These are phyloP conservation scores for Cistogaster globosa DNA, from an alignment of 2,888 invertebrate genomes.

Conservation along the genomic window DNA sequence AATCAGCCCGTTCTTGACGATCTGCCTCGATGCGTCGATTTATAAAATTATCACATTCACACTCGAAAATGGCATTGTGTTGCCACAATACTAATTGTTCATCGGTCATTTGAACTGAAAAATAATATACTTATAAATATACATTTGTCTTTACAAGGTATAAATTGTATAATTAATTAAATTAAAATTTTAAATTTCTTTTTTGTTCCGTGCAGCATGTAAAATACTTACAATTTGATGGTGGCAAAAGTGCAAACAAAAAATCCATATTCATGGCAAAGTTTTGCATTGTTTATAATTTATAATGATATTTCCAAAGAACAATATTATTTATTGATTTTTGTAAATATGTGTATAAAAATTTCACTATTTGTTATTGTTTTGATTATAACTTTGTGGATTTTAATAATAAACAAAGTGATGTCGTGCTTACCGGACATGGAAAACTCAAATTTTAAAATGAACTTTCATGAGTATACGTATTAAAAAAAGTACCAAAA, in stretches of 20 bases:
- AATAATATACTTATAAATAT: neutral
- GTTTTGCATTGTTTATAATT: constrained; percentile 52
- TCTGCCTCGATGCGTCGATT: constrained; percentile 74
- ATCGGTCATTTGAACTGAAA: constrained; percentile 75
- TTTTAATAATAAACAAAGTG: constrained; percentile 29
- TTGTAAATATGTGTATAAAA: constrained; percentile 30
- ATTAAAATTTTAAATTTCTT: neutral
- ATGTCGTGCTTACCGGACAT: neutral
- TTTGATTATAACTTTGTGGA: constrained; percentile 1
- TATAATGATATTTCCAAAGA: constrained; percentile 1
- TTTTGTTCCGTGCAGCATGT: neutral
- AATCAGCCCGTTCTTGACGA: constrained; percentile 58
- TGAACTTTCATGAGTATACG: neutral
- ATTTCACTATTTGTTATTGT: constrained; percentile 50
- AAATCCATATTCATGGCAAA: constrained; percentile 73
- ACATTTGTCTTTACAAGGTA: neutral
- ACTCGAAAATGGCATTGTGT: constrained; percentile 74
- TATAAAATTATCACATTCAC: constrained; percentile 76
- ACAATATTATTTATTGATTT: constrained; percentile 29
- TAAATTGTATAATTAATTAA: constrained; percentile 10
- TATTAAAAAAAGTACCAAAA: too few relatives aligned
- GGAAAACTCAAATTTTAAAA: constrained; percentile 2
- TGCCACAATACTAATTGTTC: constrained; percentile 76
- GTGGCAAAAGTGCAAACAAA: constrained; percentile 72
- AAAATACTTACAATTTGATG: constrained; percentile 73